Percentiles rank a stretch among this genome's conserved stretches.
phyloP scores from a whole-genome alignment of 1,140 invertebrate genomes.

The Oryctes rhinoceros region DNA sequence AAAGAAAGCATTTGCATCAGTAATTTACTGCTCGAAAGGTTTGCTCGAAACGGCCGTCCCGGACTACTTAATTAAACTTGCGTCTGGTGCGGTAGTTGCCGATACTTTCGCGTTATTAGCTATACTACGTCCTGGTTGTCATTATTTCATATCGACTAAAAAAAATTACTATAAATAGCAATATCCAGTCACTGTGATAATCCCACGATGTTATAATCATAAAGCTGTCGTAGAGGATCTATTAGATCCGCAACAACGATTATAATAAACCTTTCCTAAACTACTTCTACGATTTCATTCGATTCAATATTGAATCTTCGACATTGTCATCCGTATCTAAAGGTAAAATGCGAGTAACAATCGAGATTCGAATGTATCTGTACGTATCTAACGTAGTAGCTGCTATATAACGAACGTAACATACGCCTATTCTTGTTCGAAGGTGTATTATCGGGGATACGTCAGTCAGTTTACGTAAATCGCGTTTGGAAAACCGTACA shows the following conservation, averaged over 20 bases:
- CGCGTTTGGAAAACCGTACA: not conserved
- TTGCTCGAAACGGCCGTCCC: too few relatives aligned
- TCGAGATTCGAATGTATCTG: not conserved
- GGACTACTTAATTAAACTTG: too few relatives aligned
- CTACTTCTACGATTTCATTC: too few relatives aligned
- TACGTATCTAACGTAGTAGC: not conserved
- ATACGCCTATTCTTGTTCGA: not conserved
- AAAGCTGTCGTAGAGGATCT: too few relatives aligned
- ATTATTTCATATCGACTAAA: not conserved
- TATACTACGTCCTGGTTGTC: not conserved
- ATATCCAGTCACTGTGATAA: not conserved
- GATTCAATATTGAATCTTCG: too few relatives aligned
- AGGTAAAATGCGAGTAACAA: not conserved
- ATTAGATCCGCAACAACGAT: too few relatives aligned
- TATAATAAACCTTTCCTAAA: too few relatives aligned
- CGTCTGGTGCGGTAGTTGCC: too few relatives aligned
- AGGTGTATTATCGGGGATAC: constrained; percentile 1
- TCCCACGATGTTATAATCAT: too few relatives aligned
- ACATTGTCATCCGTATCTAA: too few relatives aligned
- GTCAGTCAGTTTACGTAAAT: constrained; percentile 9
- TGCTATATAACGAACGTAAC: not conserved
- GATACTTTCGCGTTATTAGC: too few relatives aligned
- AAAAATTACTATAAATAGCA: not conserved
- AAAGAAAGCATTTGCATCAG: too few relatives aligned
- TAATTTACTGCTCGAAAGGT: not conserved